Percentiles rank a stretch among this genome's conserved stretches.
phyloP scores from a whole-genome alignment of 2,113 vertebrate genomes.

The Erythrocercus mccallii region DNA sequence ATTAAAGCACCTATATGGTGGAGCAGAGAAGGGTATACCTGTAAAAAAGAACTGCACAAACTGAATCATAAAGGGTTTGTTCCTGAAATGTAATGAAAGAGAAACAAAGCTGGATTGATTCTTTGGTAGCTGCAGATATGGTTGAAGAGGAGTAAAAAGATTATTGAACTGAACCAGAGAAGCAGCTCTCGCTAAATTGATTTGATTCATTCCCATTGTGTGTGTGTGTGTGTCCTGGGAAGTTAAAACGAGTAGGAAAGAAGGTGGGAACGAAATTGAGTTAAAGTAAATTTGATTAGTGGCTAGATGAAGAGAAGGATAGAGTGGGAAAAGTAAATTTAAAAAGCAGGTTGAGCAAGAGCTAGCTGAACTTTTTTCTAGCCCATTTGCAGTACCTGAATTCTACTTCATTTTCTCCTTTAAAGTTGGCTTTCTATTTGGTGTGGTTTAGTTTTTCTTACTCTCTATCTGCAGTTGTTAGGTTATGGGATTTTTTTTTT shows the following conservation, averaged over 20 bases:
- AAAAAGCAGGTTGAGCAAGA: not conserved
- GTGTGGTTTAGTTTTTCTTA: not conserved
- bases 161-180: not conserved
- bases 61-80: not conserved
- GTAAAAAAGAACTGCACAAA: not conserved
- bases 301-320: not conserved
- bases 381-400: not conserved
- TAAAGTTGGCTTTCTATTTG: not conserved
- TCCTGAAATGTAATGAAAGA: not conserved
- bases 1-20: not conserved
- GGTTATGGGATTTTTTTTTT: not conserved
- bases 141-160: not conserved
- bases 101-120: not conserved
- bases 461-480: not conserved
- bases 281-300: slow-evolving; percentile 11
- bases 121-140: not conserved
- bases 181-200: not conserved
- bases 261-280: not conserved
- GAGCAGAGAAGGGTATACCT: not conserved
- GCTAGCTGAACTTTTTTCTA: not conserved
- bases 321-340: not conserved
- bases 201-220: not conserved
- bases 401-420: not conserved
- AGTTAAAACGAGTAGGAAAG: not conserved
- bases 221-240: not conserved